These are phyloP conservation scores for Aspidiotus destructor DNA, from an alignment of 2,888 invertebrate genomes.

Conservation along the genomic window DNA sequence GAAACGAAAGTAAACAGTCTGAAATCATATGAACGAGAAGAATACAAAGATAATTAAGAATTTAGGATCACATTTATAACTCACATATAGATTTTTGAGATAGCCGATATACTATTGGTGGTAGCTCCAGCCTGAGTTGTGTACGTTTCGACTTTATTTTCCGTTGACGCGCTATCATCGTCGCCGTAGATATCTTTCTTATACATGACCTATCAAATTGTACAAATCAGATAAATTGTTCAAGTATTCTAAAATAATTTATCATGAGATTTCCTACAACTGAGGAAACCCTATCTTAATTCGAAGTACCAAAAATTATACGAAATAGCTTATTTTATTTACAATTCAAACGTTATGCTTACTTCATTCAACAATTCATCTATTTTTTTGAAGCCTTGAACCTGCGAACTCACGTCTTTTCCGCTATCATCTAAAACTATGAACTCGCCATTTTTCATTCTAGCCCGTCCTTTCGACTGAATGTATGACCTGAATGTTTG, in stretches of 20 bases:
- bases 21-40: not conserved
- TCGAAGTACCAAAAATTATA: too few relatives aligned
- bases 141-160: not conserved
- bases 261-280: too few relatives aligned
- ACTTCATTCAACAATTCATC: too few relatives aligned
- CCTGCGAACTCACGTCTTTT: too few relatives aligned
- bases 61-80: not conserved
- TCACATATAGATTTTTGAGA: conserved; percentile 8
- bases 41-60: not conserved
- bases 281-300: too few relatives aligned
- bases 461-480: conserved; percentile 82
- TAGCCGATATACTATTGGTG: not conserved
- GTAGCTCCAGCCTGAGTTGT: conserved; percentile 9
- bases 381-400: too few relatives aligned
- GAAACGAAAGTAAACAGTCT: not conserved
- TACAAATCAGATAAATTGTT: too few relatives aligned
- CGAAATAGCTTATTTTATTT: too few relatives aligned
- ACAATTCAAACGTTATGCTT: too few relatives aligned
- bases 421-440: conserved; percentile 34
- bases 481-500: conserved; percentile 70
- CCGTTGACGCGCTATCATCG: not conserved
- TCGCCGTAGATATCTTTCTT: conserved; percentile 4
- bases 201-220: not conserved
- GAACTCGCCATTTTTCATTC: conserved; percentile 52
- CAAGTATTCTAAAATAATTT: too few relatives aligned